Evolutionary conservation across 2,797 vertebrate genomes (phyloP).

Genomic region (Poecilia gillii): DNA sequence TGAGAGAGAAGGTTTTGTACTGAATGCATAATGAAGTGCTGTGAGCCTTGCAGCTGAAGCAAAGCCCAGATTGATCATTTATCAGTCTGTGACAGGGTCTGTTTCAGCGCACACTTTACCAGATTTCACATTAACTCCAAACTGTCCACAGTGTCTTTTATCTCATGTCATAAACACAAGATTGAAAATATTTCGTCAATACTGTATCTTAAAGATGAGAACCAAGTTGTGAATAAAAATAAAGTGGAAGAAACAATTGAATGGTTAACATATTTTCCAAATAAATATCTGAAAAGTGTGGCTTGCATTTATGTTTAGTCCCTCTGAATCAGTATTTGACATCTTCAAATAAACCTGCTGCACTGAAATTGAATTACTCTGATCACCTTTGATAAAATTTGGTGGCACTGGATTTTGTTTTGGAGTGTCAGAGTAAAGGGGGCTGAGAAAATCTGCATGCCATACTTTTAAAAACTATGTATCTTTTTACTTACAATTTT

Average conservation of each 20-base stretch:
- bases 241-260: not conserved
- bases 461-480: not conserved
- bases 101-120: slow-evolving; percentile 26
- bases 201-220: not conserved
- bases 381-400: not conserved
- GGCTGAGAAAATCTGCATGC: not conserved
- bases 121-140: slow-evolving; percentile 11
- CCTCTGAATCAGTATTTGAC: not conserved
- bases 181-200: not conserved
- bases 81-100: slow-evolving; percentile 60
- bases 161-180: not conserved
- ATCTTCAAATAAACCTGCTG: not conserved
- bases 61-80: slow-evolving; percentile 67
- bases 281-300: not conserved
- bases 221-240: not conserved
- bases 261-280: not conserved
- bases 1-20: slow-evolving; percentile 32
- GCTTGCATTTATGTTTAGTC: not conserved
- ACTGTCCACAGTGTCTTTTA: not conserved
- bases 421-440: not conserved
- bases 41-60: slow-evolving; percentile 49
- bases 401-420: not conserved
- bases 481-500: not conserved
- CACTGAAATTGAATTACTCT: not conserved
- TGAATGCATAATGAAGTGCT: slow-evolving; percentile 20